Evolutionary conservation across 2,113 vertebrate species (phyloP), one percentile per base, ranked within the genome.

Genomic region (Lophius piscatorius): DNA sequence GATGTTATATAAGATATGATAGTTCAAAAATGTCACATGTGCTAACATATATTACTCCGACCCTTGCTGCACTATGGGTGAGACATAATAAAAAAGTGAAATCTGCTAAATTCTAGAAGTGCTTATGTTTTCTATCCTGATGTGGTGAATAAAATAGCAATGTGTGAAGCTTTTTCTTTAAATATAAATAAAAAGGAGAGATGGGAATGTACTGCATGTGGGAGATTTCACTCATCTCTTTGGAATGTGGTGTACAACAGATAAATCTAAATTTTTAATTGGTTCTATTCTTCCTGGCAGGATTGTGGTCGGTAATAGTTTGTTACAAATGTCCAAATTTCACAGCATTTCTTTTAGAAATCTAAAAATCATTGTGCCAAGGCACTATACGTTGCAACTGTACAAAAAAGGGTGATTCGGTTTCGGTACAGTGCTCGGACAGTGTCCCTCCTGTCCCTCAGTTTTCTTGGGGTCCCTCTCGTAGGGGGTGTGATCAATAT

Each of bases 21-120:
- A 81, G 61, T 68, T 74, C 75, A 76, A 70, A 75, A 86, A 87
- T 76, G 51, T 80, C 76, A 86, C 81, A 93, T 94, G 92, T 91
- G 92, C 92, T 94, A 96, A 91, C 94, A 94, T 88, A 92, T 94
- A 93, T 94, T 93, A 94, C 87, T 91, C 85, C 86, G 94, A 95
- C 92, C 92, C 72, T 92, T 90, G 92, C 94, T 94, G 91, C 82
- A 78, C 93, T 94, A 93, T 88, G 89, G 86, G 68, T 90, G 91
- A 89, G 89, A 88, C 83, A 80, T 85, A 81, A 84, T 79, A 80
- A 83, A n/a, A 31, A 79, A 74, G 86, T 85, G 87, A 89, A 85
- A 80, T 83, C 70, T 63, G 85, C 92, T 94, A 94, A 93, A 81
- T 81, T 90, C 92, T 91, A 90, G 88, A 92, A 93, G 94, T 94